A percentile compares a stretch with the other conserved stretches of the same genome.
These are phyloP conservation scores for Siderastrea siderea DNA, from an alignment of 92 coral and sea anemone genomes.

Conservation along the genomic window DNA sequence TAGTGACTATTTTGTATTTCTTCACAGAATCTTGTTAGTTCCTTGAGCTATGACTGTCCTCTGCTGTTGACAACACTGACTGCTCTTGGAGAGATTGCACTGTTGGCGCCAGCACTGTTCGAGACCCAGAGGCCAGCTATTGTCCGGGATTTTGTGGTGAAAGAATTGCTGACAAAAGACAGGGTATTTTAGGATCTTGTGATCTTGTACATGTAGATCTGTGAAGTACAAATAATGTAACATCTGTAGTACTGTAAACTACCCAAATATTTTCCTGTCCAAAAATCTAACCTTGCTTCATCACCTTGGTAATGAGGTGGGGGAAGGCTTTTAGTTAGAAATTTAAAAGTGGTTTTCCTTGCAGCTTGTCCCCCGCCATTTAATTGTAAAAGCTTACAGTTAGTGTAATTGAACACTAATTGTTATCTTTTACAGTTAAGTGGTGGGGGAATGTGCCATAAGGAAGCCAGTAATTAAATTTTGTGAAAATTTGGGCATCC, in stretches of 20 bases:
- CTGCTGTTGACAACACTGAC: constrained; percentile 79
- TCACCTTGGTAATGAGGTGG: no score
- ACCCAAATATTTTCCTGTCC: no score
- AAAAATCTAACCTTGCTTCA: no score
- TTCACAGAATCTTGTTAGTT: constrained; percentile 75
- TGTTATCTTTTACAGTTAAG: no score
- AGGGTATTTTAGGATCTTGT: constrained; percentile 68
- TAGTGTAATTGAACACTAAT: no score
- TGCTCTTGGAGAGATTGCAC: constrained; percentile 87
- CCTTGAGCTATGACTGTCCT: constrained; percentile 86
- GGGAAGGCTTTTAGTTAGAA: no score
- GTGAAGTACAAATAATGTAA: not conserved
- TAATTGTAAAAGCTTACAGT: no score
- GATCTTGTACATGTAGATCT: not conserved
- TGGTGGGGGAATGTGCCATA: no score
- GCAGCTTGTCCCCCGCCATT: no score
- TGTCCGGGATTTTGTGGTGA: constrained; percentile 92
- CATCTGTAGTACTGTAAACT: not conserved
- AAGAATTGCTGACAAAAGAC: constrained; percentile 93
- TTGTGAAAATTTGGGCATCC: not conserved
- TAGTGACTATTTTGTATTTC: not conserved
- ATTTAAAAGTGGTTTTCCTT: no score
- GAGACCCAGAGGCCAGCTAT: constrained; percentile 80
- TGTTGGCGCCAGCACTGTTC: constrained; percentile 84
- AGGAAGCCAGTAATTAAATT: no score